A percentile compares a stretch with the other conserved stretches of the same genome.
These are phyloP conservation scores for Haemorhous mexicanus DNA, from an alignment of 2,113 vertebrate species.

Conservation along the genomic window DNA sequence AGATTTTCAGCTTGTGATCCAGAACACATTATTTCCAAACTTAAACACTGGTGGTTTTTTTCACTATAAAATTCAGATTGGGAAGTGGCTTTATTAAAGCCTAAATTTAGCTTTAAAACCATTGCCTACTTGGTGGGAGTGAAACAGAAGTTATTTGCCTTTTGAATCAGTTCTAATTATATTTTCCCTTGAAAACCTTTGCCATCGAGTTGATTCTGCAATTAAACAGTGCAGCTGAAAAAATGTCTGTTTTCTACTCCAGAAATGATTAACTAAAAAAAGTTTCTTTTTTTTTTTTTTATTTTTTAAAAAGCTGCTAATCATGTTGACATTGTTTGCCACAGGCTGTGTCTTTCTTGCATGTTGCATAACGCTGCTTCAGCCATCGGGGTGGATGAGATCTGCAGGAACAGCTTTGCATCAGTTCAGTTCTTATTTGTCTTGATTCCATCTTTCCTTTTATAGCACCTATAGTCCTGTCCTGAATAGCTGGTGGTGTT, in stretches of 20 bases:
- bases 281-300: accelerated
- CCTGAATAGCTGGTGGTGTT: neutral
- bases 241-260: neutral
- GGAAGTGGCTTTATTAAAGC: neutral
- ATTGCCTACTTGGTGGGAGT: neutral
- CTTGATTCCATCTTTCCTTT: neutral
- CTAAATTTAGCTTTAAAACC: slow-evolving; percentile 4
- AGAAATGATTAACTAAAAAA: neutral
- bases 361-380: neutral
- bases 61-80: neutral
- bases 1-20: neutral
- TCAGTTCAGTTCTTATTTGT: neutral
- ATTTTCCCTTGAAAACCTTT: slow-evolving; percentile 7
- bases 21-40: neutral
- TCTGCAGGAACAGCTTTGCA: neutral
- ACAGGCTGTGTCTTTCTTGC: neutral
- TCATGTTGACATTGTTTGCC: neutral
- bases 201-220: neutral
- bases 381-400: neutral
- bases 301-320: neutral
- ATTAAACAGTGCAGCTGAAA: neutral
- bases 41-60: neutral
- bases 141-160: neutral
- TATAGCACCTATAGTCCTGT: neutral
- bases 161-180: slow-evolving; percentile 24